Base-by-base conservation (phyloP, 2,113 vertebrate genomes). In the Antennarius striatus region DNA sequence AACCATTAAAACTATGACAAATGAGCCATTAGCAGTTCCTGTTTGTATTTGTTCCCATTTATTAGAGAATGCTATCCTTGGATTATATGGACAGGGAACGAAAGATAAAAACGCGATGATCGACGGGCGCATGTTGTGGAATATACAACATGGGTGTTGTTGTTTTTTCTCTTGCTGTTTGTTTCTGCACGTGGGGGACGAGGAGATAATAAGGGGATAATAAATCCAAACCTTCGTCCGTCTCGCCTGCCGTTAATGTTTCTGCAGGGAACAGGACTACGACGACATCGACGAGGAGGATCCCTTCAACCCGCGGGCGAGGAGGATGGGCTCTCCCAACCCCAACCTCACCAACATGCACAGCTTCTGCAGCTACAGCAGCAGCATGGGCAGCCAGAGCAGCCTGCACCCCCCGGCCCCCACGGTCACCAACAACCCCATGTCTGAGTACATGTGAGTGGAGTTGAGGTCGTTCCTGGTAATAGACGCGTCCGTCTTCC, bases 361-460 rank as follows among this genome's bases (percentile, higher is more conserved):
- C 90, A 99, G 96, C 82, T 97, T 98, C 89, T 97, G 96, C 89
- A 98, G 96, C 90, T 98, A 96, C 90, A 98, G 95, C 93, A 96
- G 96, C 79, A 96, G 96, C 85, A 91, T 97, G 90, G 96, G 96
- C 83, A 99, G 97, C 85, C 96, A 99, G 89, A 95, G 77, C 84
- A 98, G 97, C 88, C 92, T 98, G 1, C 96, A 96, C 39, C 95
- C 95, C 0, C 86, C 89, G 0, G 93, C 0, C 56, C 94, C 95
- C 22, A 86, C 96, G 4, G 74, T 93, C 87, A 93, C 95, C 89
- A 95, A 94, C 0, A 94, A 96, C 10, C 95, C 96, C 0, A 91
- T 95, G 81, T 93, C 96, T 0, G 95, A 98, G 84, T 98, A 98
- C 90, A 98, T 96, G 96, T 98, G 88, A 77, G 95, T 74, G 9